Evolutionary conservation across 2,797 vertebrate species (phyloP), one percentile per base, ranked within the genome.

Genomic region (Leptodactylus fallax): DNA sequence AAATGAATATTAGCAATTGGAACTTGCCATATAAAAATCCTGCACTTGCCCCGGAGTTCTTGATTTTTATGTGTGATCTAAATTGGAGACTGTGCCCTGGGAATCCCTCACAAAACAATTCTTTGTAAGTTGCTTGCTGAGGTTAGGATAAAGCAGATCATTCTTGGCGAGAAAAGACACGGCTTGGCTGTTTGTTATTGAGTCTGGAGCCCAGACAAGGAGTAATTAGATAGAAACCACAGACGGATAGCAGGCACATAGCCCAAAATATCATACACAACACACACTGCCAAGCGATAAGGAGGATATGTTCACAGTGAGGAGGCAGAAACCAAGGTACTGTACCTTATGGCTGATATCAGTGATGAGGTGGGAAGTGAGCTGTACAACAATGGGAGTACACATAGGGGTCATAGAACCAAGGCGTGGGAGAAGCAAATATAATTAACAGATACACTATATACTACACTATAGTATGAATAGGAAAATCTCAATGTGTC

Each of bases 161-260:
- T 23, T 82, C 74, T 60, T 89, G 88, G 88, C 84, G 49, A 74
- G 23, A 51, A 71, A 71, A 78, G 49, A 86, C 79, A 69, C 14
- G 17, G 60, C 78, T 82, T 89, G 84, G 79, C 79, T 89, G 79
- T 89, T 81, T 83, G 83, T 89, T 86, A 89, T 86, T 56, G 84
- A 89, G 88, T 86, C 88, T 89, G 88, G 88, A 86, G 71, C 84
- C 71, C 79, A 86, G 88, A 86, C 88, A 89, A 89, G 77, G 51
- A 89, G 84, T 86, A 89, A 89, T 89, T 89, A 89, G 88, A 82
- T 86, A 86, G 53, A 86, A 89, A 77, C 27, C 79, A 86, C 84
- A 86, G 61, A 86, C 84, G 82, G 79, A 69, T 78, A 83, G 53
- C 84, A 36, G 85, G 88, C 88, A 61, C 79, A 69, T 49, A 61